Evolutionary conservation across 2,113 vertebrate species (phyloP), one percentile per base, ranked within the genome.

Genomic region (Coregonus clupeaformis): DNA sequence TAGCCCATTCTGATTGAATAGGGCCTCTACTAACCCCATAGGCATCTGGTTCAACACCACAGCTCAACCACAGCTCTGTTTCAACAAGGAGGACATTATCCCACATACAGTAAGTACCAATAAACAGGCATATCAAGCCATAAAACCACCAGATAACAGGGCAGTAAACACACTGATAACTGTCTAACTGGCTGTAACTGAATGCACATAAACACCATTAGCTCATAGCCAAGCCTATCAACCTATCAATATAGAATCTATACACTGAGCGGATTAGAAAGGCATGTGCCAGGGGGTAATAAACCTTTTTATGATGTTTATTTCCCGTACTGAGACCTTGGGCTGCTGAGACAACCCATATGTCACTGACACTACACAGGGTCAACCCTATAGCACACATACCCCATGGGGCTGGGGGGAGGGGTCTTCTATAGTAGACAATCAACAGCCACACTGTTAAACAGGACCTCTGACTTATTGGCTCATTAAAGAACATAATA

Each of bases 371-470:
- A 14, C 71, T 36, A 63, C 42, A 77, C 32, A 66, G 81, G 78
- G 74, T 18, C 1, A 64, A 73, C 76, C n/a, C 7, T 27, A 71
- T n/a, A 42, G 24, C 30, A 70, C 0, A 0, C 72, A 67, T n/a
- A 3, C 72, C 27, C 74, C 68, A 73, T n/a, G 6, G 20, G 57
- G 22, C 14, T 25, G 11, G 22, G 9, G 6, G 57, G n/a, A n/a
- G 24, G 60, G 60, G 72, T 71, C 18, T 9, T 79, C 77, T 59
- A 80, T 73, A 66, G 69, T 55, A 67, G 69, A 59, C 0, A 82
- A 80, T 79, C 71, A 73, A n/a, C 69, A 75, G 70, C 69, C 71
- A 68, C 60, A 65, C 57, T 14, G 45, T 78, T 83, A 82, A 79
- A 78, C 72, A n/a, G 63, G 71, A 73, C 77, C 72, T 82, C 25